phyloP scores from a whole-genome alignment of 1,140 invertebrate genomes.

The Stegodyphus dumicola region DNA sequence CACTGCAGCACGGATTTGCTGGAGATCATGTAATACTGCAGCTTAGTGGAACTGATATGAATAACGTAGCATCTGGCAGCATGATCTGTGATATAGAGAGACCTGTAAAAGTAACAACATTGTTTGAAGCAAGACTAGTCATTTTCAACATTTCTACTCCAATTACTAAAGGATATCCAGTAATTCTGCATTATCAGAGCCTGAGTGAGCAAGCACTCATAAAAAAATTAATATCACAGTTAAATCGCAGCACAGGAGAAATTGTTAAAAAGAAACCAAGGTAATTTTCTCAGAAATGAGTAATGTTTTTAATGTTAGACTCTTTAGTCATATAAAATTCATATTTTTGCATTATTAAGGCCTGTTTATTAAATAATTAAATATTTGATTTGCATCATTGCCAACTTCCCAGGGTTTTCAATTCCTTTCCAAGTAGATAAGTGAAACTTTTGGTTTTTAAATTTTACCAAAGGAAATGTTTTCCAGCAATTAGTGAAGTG shows the following conservation, averaged over 20 bases:
- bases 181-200: conserved; percentile 92
- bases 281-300: conserved; percentile 61
- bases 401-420: too few species aligned
- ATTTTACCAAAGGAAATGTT: too few species aligned
- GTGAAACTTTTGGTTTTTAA: too few species aligned
- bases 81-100: conserved; percentile 83
- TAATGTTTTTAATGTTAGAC: too few species aligned
- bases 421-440: too few species aligned
- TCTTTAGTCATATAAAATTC: too few species aligned
- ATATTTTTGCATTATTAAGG: too few species aligned
- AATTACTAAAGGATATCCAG: conserved; percentile 80
- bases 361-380: too few species aligned
- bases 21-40: conserved; percentile 91
- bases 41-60: conserved; percentile 77
- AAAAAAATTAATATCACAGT: conserved; percentile 83
- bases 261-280: conserved; percentile 89
- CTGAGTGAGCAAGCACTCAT: conserved; percentile 89
- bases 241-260: conserved; percentile 93
- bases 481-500: too few species aligned
- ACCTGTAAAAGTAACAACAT: conserved; percentile 82
- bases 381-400: too few species aligned
- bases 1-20: conserved; percentile 83
- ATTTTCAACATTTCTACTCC: conserved; percentile 93
- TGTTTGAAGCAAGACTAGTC: conserved; percentile 91
- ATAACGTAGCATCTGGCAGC: conserved; percentile 84